Percentiles rank a stretch among this genome's conserved stretches.
These are phyloP conservation scores for Carassius auratus DNA, from an alignment of 2,113 vertebrate species.

Conservation along the genomic window DNA sequence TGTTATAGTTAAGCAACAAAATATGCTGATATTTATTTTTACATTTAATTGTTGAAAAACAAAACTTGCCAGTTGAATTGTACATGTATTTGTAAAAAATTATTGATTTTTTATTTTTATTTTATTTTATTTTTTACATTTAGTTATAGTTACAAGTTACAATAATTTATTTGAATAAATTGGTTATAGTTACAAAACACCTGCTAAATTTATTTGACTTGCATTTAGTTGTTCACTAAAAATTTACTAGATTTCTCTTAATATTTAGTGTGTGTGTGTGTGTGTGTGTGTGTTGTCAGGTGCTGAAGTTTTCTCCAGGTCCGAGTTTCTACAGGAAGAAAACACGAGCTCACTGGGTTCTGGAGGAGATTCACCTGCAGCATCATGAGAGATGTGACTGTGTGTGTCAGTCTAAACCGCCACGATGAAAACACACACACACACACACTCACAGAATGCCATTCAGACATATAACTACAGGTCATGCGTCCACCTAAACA, in stretches of 20 bases:
- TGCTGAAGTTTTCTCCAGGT: constrained; percentile 89
- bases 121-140: too few relatives aligned
- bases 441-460: not conserved
- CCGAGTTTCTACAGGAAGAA: constrained; percentile 72
- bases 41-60: too few relatives aligned
- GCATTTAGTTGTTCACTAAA: not conserved
- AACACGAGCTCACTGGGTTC: constrained; percentile 74
- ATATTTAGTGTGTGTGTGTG: not conserved
- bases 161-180: too few relatives aligned
- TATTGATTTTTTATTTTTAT: too few relatives aligned
- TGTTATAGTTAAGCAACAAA: too few relatives aligned
- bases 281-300: constrained; percentile 71
- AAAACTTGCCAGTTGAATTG: too few relatives aligned
- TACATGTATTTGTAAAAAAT: too few relatives aligned
- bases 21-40: too few relatives aligned
- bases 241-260: not conserved
- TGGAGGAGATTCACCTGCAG: constrained; percentile 90
- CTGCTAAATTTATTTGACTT: not conserved
- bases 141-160: too few relatives aligned
- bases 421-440: constrained; percentile 79
- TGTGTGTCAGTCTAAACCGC: constrained; percentile 86
- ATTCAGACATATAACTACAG: not conserved
- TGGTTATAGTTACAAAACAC: too few relatives aligned
- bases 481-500: not conserved
- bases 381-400: constrained; percentile 95